These are phyloP conservation scores for Perizoma flavofasciatum DNA, from an alignment of 2,888 invertebrate genomes.

Conservation along the genomic window DNA sequence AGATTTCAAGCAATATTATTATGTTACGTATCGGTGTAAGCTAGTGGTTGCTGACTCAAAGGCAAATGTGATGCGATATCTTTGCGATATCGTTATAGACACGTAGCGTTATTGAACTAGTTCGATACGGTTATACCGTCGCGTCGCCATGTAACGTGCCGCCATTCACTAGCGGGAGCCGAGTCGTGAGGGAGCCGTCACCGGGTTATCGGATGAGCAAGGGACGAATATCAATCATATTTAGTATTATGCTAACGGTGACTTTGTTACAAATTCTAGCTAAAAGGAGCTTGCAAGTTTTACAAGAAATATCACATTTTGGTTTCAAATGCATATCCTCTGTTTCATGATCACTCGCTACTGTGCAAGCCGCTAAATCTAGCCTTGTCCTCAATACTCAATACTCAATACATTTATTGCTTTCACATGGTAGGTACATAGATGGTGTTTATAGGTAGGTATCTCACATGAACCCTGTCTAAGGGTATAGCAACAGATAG, in stretches of 20 bases:
- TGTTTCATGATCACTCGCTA: not conserved
- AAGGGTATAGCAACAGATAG: too few relatives aligned
- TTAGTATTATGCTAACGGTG: conserved; percentile 25
- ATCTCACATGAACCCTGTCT: too few relatives aligned
- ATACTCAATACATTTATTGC: too few relatives aligned
- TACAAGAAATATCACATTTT: conserved; percentile 11
- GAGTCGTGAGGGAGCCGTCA: conserved; percentile 15
- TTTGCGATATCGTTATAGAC: conserved; percentile 50
- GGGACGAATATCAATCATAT: conserved; percentile 41
- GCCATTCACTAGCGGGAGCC: conserved; percentile 28
- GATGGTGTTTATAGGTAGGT: too few relatives aligned
- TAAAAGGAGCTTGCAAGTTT: conserved; percentile 17
- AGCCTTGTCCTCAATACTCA: too few relatives aligned
- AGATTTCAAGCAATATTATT: too few relatives aligned
- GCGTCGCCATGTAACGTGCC: conserved; percentile 1
- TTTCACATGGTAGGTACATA: too few relatives aligned
- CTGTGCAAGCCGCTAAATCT: too few relatives aligned
- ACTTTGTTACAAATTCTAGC: conserved; percentile 20
- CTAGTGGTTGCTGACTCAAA: conserved; percentile 26
- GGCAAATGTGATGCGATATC: conserved; percentile 50
- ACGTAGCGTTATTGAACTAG: conserved; percentile 50
- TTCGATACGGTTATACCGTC: conserved; percentile 19
- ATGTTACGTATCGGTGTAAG: conserved; percentile 28
- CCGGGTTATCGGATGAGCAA: conserved; percentile 33
- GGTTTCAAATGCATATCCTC: not conserved